A percentile compares a stretch with the other conserved stretches of the same genome.
Evolutionary conservation across 1,140 invertebrate genomes (phyloP).

Genomic region (Drosophila orena): DNA sequence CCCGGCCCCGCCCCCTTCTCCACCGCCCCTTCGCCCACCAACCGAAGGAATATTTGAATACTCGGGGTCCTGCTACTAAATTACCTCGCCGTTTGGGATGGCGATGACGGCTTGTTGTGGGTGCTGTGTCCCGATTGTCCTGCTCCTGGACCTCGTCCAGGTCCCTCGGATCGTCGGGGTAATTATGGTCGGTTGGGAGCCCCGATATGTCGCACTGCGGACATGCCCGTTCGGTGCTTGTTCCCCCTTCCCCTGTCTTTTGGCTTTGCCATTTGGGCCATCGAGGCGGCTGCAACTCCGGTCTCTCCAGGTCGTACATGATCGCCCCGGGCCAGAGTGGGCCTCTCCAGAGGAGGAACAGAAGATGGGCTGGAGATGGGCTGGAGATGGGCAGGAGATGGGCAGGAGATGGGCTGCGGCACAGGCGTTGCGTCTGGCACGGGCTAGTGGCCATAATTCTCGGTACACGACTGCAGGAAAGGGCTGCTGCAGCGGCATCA

Average conservation of each 20-base stretch:
- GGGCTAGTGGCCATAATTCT: slow-evolving; percentile 78
- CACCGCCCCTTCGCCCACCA: neutral
- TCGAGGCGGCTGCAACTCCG: slow-evolving; percentile 71
- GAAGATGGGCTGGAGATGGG: slow-evolving; percentile 31
- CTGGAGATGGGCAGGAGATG: neutral
- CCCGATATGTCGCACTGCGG: slow-evolving; percentile 64
- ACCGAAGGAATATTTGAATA: slow-evolving; percentile 57
- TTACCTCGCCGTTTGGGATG: slow-evolving; percentile 52
- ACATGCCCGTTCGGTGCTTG: slow-evolving; percentile 32
- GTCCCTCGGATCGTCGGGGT: slow-evolving; percentile 48
- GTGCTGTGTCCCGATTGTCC: slow-evolving; percentile 69
- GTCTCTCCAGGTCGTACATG: slow-evolving; percentile 74
- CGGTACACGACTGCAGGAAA: slow-evolving; percentile 56
- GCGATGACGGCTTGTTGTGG: slow-evolving; percentile 75
- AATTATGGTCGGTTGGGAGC: slow-evolving; percentile 68
- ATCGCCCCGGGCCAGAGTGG: slow-evolving; percentile 69
- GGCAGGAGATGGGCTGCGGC: slow-evolving; percentile 47
- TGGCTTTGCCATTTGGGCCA: slow-evolving; percentile 52
- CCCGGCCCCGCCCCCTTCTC: slow-evolving; percentile 13
- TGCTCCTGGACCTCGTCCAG: slow-evolving; percentile 29
- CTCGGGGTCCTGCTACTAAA: slow-evolving; percentile 68
- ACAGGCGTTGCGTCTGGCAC: slow-evolving; percentile 72
- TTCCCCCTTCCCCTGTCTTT: slow-evolving; percentile 7
- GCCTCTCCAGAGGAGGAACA: neutral
- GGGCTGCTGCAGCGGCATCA: slow-evolving; percentile 36